Evolutionary conservation across 2,797 vertebrate species (phyloP).

Genomic region (Tachyglossus aculeatus): DNA sequence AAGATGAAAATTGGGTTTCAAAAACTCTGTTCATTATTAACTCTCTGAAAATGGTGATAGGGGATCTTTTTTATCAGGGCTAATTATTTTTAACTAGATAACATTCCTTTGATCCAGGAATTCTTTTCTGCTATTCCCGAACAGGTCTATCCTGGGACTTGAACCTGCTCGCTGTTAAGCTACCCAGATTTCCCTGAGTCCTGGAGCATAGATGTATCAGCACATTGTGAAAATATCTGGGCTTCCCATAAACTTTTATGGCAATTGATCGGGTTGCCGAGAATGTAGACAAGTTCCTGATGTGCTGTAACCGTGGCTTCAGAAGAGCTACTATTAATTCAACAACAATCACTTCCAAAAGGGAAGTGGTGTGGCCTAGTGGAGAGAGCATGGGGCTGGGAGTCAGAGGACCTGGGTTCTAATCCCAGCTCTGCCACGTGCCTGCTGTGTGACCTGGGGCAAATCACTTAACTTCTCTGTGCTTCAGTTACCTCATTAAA

Average conservation of each 20-base stretch:
- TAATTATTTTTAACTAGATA: slow-evolving; percentile 13
- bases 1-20: background rate
- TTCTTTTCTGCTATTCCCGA: background rate
- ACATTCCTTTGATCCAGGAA: slow-evolving; percentile 13
- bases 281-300: background rate
- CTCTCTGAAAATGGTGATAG: slow-evolving; percentile 7
- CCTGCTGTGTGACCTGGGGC: too few species aligned
- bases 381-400: too few species aligned
- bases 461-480: too few species aligned
- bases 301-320: background rate
- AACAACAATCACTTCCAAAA: slow-evolving; percentile 11
- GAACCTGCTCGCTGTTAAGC: background rate
- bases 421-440: too few species aligned
- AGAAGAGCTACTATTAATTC: background rate
- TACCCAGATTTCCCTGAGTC: slow-evolving; percentile 8
- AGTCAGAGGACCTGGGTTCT: too few species aligned
- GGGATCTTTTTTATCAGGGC: slow-evolving; percentile 18
- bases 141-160: background rate
- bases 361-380: too few species aligned
- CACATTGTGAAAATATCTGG: background rate
- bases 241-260: slow-evolving; percentile 10
- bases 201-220: slow-evolving; percentile 8
- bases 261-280: slow-evolving; percentile 16
- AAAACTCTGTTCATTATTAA: background rate
- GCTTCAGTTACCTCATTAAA: too few species aligned